phyloP scores from a whole-genome alignment of 2,888 invertebrate species.

The Arrhopalites spinosus region DNA sequence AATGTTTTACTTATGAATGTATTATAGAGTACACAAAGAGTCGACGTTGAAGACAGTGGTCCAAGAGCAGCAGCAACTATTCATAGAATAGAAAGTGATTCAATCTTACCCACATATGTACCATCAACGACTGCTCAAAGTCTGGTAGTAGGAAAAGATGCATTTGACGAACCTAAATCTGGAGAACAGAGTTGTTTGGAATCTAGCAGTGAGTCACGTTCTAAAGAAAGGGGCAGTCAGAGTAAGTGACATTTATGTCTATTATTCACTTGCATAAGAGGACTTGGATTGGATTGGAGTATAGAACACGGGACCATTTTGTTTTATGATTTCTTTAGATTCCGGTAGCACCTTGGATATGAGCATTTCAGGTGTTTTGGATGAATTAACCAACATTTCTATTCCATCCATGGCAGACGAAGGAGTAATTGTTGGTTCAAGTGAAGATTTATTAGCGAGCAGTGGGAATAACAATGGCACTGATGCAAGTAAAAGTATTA shows the following conservation, averaged over 20 bases:
- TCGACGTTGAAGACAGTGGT: conserved; percentile 35
- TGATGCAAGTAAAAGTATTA: conserved; percentile 4
- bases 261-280: too few species aligned
- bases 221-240: conserved; percentile 21
- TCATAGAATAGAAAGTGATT: conserved; percentile 50
- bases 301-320: too few species aligned
- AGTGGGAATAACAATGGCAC: background rate
- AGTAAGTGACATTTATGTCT: conserved; percentile 20
- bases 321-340: conserved; percentile 11
- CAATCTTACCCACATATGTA: conserved; percentile 19
- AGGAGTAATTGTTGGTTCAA: background rate
- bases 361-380: conserved; percentile 48
- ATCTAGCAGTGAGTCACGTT: conserved; percentile 27
- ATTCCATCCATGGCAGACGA: conserved; percentile 7
- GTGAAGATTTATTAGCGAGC: conserved; percentile 5
- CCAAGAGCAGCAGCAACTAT: background rate
- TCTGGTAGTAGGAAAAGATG: conserved; percentile 16
- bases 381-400: conserved; percentile 39
- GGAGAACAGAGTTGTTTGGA: conserved; percentile 21
- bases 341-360: conserved; percentile 46
- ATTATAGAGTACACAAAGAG: conserved; percentile 35
- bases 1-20: background rate
- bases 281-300: too few species aligned
- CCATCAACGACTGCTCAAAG: conserved; percentile 2
- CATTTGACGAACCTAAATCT: conserved; percentile 50